Conservation (phyloP, 2,888 invertebrate genomes). For the Cotesia congregata region DNA sequence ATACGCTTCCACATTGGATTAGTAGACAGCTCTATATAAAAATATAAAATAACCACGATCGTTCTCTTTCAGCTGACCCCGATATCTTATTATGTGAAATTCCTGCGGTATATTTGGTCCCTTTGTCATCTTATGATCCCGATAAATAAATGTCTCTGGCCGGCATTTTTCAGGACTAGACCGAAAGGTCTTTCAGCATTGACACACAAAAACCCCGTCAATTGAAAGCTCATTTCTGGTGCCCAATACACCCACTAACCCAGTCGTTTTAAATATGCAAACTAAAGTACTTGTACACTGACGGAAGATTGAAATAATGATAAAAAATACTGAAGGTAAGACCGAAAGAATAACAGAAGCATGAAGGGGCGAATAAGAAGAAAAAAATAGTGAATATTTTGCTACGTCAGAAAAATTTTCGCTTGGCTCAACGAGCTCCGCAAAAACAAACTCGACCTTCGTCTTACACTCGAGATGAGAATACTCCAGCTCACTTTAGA, state of each 20-base stretch:
- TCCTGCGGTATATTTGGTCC: neutral
- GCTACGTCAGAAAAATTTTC: constrained; percentile 4
- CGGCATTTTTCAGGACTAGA: neutral
- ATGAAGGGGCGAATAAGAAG: neutral
- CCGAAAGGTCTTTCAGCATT: neutral
- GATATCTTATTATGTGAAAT: constrained; percentile 5
- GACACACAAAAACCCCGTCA: neutral
- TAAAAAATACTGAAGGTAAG: neutral
- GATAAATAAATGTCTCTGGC: neutral
- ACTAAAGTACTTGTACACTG: neutral
- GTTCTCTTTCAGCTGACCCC: neutral
- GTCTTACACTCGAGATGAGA: neutral
- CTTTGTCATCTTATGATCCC: neutral
- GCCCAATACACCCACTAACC: too few species aligned
- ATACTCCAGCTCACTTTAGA: neutral
- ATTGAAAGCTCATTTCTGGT: neutral
- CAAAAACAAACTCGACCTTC: constrained; percentile 12
- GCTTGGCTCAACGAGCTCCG: constrained; percentile 2
- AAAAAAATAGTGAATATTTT: constrained; percentile 1
- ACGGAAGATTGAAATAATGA: too few species aligned
- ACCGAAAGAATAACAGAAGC: neutral
- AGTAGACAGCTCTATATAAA: neutral
- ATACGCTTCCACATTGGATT: constrained; percentile 16
- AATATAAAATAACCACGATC: neutral
- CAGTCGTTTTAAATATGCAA: neutral